Percentiles rank a stretch among this genome's conserved stretches.
These are phyloP conservation scores for Eurois occulta DNA, from an alignment of 2,888 invertebrate genomes.

Conservation along the genomic window DNA sequence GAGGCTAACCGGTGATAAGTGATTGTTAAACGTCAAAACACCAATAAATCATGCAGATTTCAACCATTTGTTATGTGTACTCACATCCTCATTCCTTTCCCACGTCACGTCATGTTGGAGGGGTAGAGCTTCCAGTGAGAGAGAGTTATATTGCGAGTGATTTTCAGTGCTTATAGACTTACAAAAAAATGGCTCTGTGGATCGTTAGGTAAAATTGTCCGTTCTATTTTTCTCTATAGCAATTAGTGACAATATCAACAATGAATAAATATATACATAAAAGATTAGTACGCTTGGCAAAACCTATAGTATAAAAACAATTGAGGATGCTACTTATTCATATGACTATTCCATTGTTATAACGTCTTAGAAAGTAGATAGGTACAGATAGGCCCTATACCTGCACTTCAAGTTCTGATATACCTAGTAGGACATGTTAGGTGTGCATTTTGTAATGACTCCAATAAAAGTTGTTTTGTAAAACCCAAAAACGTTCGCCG, in stretches of 20 bases:
- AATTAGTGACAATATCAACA: neutral
- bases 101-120: slow-evolving; percentile 38
- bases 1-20: slow-evolving; percentile 39
- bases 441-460: neutral
- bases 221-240: neutral
- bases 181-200: neutral
- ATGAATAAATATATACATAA: neutral
- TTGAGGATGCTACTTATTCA: neutral
- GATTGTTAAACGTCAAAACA: slow-evolving; percentile 44
- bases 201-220: neutral
- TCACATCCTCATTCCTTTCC: slow-evolving; percentile 64
- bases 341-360: neutral
- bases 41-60: slow-evolving; percentile 66
- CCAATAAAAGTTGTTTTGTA: neutral
- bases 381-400: neutral
- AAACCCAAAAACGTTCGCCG: neutral
- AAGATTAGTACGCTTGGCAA: neutral
- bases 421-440: neutral
- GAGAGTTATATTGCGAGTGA: slow-evolving; percentile 2
- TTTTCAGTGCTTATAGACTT: neutral
- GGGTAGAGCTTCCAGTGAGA: slow-evolving; percentile 5
- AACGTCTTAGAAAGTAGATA: neutral
- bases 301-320: neutral
- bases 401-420: neutral
- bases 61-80: slow-evolving; percentile 67